Conservation (phyloP, 2,113 vertebrate species). For the Cyprichromis sp. region DNA sequence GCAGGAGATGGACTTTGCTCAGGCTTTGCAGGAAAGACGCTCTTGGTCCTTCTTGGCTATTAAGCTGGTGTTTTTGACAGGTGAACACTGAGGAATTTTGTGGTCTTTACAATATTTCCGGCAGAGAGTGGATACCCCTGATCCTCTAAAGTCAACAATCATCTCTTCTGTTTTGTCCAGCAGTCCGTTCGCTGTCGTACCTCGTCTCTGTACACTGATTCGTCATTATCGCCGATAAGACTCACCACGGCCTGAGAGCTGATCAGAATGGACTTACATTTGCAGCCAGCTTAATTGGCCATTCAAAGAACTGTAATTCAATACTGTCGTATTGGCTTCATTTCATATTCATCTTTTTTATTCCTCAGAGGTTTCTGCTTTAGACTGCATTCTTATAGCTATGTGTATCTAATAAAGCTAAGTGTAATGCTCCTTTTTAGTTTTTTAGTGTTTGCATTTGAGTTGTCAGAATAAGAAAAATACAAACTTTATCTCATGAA, state of each 20-base stretch:
- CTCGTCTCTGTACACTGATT: not conserved
- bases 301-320: not conserved
- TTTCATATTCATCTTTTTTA: not conserved
- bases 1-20: not conserved
- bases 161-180: fast-evolving
- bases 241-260: fast-evolving
- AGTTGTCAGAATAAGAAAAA: not conserved
- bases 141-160: not conserved
- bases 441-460: not conserved
- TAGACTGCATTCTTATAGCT: not conserved
- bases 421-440: not conserved
- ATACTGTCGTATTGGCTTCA: not conserved
- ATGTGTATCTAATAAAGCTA: not conserved
- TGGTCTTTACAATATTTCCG: not conserved
- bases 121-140: not conserved
- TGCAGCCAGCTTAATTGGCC: not conserved
- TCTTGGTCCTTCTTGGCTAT: not conserved
- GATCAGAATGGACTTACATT: not conserved
- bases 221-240: not conserved
- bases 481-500: not conserved
- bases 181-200: not conserved
- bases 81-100: not conserved
- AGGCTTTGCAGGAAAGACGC: not conserved
- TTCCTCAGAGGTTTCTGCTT: not conserved
- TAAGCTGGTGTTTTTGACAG: not conserved